Base-by-base conservation (phyloP, 2,888 invertebrate species). In the Strigamia maritima region DNA sequence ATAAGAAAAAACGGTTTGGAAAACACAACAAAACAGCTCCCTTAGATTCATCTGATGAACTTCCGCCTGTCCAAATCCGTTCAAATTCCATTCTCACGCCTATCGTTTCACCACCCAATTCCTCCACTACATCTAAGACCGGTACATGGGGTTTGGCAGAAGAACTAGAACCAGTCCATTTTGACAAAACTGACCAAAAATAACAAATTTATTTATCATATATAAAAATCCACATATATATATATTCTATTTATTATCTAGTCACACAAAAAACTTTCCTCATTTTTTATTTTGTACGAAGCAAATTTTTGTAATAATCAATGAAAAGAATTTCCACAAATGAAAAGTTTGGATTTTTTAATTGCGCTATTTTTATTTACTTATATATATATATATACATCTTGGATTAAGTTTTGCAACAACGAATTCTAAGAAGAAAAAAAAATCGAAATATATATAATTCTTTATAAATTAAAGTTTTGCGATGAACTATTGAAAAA, bases 1-100 rank as follows among this genome's bases (percentile, higher is more conserved):
- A n/a, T 14, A 76, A 76, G 35, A 76, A 28, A 14, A 76, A 76
- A 35, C 28, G 76, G 1, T 38, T 76, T n/a, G 76, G 31, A n/a
- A 28, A 35, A 28, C 26, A 76, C 35, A 76, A 76, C 76, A 76
- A 76, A 35, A 76, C 76, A n/a, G 76, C 31, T 35, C 76, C 76
- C 1, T 10, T 74, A 8, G 74, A 74, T 26, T 19, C 26, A n/a
- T 26, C 75, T 19, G 19, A 19, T 4, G 76, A 38, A 35, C 31
- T 76, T 31, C 35, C 31, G 2, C 26, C 49, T 16, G 19, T 49
- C 16, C 49, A 49, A 24, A 74, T 74, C 74, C 26, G 74, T 19
- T n/a, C 26, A 6, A 22, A 12, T 76, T 16, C 76, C 3, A 6
- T 4, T n/a, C 31, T 28, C n/a, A n/a, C 76, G 19, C 31, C 76